Base-by-base conservation (phyloP, 2,113 vertebrate species). In the Pygoscelis antarcticus region DNA sequence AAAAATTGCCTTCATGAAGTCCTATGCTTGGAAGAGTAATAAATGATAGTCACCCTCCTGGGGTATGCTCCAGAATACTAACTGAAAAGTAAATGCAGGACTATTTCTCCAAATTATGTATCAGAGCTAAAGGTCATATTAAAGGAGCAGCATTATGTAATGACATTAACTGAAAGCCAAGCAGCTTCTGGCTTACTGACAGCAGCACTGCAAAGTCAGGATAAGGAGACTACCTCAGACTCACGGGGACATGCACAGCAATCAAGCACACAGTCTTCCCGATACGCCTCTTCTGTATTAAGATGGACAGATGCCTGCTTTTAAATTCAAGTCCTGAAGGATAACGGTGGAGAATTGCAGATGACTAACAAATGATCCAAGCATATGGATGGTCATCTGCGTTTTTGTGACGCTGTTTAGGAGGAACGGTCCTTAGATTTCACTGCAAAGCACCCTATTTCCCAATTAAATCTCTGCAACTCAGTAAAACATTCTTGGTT, bases 231-330 rank as follows among this genome's bases (percentile, higher is more conserved):
- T 49, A 4, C 52, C 44, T 2, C 0, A 3, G 42, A 4, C 49
- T 70, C 5, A 0, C 0, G 0, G 74, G 69, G 61, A 82, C 61
- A 3, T 0, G 7, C 7, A 1, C 38, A 18, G 81, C 51, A 1
- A 13, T 8, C n/a, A 1, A 2, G 40, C 69, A 23, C 7, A 0
- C 9, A 1, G 7, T 3, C 54, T 17, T 36, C 42, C 30, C 1
- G 0, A 2, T 0, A 5, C 0, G 0, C 44, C 62, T 13, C 49
- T 3, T 3, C 42, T 44, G 9, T 0, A 3, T 0, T 3, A 14
- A 26, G 21, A 40, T 2, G 40, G 14, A 42, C 60, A 34, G 51
- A 9, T 0, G 10, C 3, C 30, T 40, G 11, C 62, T 6, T 3
- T 25, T 22, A 5, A 26, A 46, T 16, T 11, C 7, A 1, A 20